Base-by-base conservation (phyloP, 2,113 vertebrate species). In the Triplophysa dalaica region DNA sequence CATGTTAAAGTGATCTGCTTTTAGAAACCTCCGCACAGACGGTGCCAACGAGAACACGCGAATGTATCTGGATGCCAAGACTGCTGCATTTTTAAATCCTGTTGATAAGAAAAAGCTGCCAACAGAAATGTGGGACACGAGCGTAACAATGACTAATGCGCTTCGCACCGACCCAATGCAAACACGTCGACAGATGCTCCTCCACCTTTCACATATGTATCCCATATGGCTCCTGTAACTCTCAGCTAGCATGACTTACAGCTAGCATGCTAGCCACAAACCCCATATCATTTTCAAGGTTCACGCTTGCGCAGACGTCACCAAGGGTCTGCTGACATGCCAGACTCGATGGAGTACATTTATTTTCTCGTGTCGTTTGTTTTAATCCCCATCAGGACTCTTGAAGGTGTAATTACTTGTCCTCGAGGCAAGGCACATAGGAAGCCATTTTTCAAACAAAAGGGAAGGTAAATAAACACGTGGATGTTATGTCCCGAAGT, bases 71-170 rank as follows among this genome's bases (percentile, higher is more conserved):
- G 43, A 50, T 50, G 7, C 38, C 29, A 61, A 52, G 84, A 77
- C 82, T 81, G 81, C 85, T 89, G 89, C 86, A 89, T 89, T 89
- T 88, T 89, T 75, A 79, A 84, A 83, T 84, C 87, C 88, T 88
- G 90, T 86, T 89, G 87, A 90, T 89, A 87, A 88, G 88, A 90
- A 89, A 83, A 84, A 80, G 86, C 85, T 89, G 89, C 88, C 90
- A 90, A 87, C 82, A 84, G 86, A 86, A 87, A 89, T 78, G 65
- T 68, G 50, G 78, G 68, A 50, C 72, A 62, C 17, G 45, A 17
- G 61, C 11, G 19, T 89, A 91, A 90, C 87, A 87, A 88, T 90
- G 90, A 91, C 88, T 88, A 90, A 90, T 89, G 82, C 76, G 78
- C 80, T 84, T 83, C n/a, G 80, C 83, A 84, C 83, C 80, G 70